Percentiles rank a stretch among this genome's conserved stretches.
These are phyloP conservation scores for Panthera leo DNA, from an alignment of 2,113 vertebrate species.

Conservation along the genomic window DNA sequence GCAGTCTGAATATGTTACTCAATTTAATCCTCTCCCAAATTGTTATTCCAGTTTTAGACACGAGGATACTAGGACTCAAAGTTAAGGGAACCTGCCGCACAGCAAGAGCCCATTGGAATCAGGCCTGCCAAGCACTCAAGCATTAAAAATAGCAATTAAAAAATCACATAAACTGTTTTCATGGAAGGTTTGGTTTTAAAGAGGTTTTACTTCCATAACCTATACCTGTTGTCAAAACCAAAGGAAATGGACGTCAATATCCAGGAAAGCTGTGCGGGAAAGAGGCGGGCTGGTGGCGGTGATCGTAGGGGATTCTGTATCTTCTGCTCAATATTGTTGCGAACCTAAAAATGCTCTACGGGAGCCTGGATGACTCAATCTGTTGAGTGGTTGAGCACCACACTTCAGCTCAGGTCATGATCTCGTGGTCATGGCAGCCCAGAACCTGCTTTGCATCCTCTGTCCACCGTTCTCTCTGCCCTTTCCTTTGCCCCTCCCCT, in stretches of 20 bases:
- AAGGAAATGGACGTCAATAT: neutral
- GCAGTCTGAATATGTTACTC: neutral
- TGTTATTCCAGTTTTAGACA: neutral
- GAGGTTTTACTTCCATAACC: neutral
- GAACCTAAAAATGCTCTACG: neutral
- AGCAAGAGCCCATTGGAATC: neutral
- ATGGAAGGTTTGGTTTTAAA: neutral
- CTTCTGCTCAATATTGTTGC: neutral
- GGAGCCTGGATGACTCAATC: neutral
- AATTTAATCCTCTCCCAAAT: conserved; percentile 22
- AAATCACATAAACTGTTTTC: neutral
- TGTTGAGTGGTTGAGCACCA: neutral
- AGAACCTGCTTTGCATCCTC: too few relatives aligned
- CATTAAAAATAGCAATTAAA: neutral
- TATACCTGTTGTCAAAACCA: neutral
- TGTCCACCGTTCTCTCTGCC: too few relatives aligned
- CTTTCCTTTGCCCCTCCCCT: too few relatives aligned
- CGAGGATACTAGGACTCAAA: neutral
- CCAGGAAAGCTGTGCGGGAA: neutral
- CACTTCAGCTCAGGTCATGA: too few relatives aligned
- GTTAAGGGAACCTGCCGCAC: neutral
- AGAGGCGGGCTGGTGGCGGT: rapidly evolving
- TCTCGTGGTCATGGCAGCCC: too few relatives aligned
- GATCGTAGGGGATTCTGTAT: neutral
- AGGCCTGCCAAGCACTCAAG: neutral